These are phyloP conservation scores for Cabera pusaria DNA, from an alignment of 2,888 invertebrate species.

Conservation along the genomic window DNA sequence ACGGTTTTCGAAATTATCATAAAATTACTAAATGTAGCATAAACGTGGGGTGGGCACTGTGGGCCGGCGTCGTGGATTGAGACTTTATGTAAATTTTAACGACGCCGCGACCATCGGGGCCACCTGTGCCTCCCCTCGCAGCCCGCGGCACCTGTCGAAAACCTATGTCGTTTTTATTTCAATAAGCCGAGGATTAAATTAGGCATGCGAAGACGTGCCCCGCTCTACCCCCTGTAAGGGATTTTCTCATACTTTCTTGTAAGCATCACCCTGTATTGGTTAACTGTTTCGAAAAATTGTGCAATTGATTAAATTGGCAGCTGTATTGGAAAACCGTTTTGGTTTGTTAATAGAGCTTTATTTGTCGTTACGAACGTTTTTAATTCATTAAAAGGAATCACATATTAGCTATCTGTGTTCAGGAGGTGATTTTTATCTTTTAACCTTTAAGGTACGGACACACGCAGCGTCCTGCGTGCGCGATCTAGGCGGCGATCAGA, in stretches of 20 bases:
- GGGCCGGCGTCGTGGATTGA: constrained; percentile 78
- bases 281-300: no score
- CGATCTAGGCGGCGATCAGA: no score
- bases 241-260: constrained; percentile 52
- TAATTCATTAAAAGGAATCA: no score
- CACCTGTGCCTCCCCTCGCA: constrained; percentile 70
- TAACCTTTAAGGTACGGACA: no score
- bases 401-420: no score
- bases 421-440: no score
- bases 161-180: constrained; percentile 83
- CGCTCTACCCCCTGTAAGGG: constrained; percentile 40
- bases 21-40: constrained; percentile 84
- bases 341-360: no score
- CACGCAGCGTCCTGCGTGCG: no score
- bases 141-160: constrained; percentile 78
- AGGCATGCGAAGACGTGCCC: constrained; percentile 73
- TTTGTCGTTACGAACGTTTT: no score
- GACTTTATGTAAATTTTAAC: constrained; percentile 84
- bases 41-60: constrained; percentile 79
- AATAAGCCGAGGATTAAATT: constrained; percentile 81
- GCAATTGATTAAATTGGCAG: no score
- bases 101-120: constrained; percentile 81
- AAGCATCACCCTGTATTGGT: constrained; percentile 29
- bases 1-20: constrained; percentile 83
- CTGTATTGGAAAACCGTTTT: no score